phyloP scores from a whole-genome alignment of 2,797 vertebrate species.

The Lacerta agilis region DNA sequence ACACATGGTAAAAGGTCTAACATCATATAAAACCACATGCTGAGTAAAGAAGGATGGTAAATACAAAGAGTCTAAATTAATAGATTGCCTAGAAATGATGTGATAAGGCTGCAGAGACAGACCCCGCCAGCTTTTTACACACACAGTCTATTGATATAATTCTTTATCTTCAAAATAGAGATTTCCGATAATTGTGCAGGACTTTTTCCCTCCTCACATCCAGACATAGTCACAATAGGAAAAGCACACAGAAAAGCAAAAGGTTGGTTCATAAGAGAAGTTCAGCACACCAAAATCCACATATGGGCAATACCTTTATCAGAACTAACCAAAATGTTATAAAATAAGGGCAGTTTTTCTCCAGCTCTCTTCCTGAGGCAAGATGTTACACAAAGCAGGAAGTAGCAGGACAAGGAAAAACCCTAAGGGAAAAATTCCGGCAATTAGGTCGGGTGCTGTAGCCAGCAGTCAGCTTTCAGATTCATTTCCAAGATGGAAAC shows the following conservation, averaged over 20 bases:
- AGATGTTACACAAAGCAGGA: too few species aligned
- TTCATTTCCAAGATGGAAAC: too few species aligned
- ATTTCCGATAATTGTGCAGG: background rate
- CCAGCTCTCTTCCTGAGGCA: too few species aligned
- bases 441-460: too few species aligned
- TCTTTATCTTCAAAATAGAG: slow-evolving; percentile 16
- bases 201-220: too few species aligned
- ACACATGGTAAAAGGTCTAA: background rate
- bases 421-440: too few species aligned
- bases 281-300: too few species aligned
- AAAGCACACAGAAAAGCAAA: slow-evolving; percentile 22
- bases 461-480: too few species aligned
- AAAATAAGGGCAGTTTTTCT: too few species aligned
- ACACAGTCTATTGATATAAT: background rate
- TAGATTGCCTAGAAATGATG: fast-evolving
- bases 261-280: background rate
- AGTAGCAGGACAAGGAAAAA: too few species aligned
- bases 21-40: background rate
- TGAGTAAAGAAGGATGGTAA: background rate
- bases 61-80: background rate
- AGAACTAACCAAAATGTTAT: too few species aligned
- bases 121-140: background rate
- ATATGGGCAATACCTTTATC: too few species aligned
- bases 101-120: background rate
- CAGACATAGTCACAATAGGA: background rate